These are phyloP conservation scores for Acanthaster planci DNA, from an alignment of 35 echinoderm and acorn worm genomes.

Conservation along the genomic window DNA sequence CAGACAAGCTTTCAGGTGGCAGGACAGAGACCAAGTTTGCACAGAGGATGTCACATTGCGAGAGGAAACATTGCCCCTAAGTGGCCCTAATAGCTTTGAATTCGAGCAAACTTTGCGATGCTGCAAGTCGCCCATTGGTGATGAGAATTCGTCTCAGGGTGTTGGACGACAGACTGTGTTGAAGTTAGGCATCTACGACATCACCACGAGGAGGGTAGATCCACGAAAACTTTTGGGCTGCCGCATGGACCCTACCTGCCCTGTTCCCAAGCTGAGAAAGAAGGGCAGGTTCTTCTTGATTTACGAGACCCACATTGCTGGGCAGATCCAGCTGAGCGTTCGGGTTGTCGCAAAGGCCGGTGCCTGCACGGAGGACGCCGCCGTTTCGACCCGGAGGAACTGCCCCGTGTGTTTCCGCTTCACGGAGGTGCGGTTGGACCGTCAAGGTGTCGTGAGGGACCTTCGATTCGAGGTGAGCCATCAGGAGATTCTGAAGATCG, in stretches of 20 bases:
- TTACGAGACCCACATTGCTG: constrained; percentile 5
- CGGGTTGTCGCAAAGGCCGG: not conserved
- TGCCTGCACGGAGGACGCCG: not conserved
- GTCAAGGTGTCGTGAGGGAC: not conserved
- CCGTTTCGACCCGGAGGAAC: not conserved
- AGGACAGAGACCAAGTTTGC: not conserved
- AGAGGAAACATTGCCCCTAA: not conserved
- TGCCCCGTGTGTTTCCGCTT: not conserved
- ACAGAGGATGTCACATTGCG: not conserved
- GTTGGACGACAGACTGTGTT: not conserved
- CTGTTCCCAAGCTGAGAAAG: not conserved
- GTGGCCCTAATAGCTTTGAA: not conserved
- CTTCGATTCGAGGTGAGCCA: not conserved
- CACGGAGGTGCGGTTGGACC: not conserved
- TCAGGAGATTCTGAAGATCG: not conserved
- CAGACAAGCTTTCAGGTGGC: too few relatives aligned
- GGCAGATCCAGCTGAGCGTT: not conserved
- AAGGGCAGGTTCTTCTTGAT: not conserved
- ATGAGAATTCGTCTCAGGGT: not conserved
- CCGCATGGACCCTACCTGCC: not conserved
- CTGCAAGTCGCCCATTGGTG: not conserved
- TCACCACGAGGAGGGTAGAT: not conserved
- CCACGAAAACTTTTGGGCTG: constrained; percentile 5
- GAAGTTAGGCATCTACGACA: constrained; percentile 2
- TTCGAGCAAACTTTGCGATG: not conserved